A percentile compares a stretch with the other conserved stretches of the same genome.
Evolutionary conservation across 2,888 invertebrate species (phyloP).

Genomic region (Acanthopleura granulata): DNA sequence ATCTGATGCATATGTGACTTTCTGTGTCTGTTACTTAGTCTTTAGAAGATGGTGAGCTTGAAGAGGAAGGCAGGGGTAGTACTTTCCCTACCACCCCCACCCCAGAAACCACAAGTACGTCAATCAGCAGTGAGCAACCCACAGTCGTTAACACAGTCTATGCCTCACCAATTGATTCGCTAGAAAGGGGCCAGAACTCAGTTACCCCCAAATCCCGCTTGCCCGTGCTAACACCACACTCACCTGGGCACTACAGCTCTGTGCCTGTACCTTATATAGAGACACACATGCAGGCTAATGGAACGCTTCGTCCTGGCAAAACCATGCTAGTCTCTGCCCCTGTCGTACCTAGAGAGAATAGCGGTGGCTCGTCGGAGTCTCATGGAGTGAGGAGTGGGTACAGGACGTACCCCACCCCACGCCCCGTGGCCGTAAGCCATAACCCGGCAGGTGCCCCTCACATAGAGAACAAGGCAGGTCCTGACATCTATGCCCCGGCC

Average conservation of each 20-base stretch:
- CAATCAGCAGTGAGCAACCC: background rate
- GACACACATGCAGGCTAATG: background rate
- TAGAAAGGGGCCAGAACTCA: background rate
- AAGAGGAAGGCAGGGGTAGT: background rate
- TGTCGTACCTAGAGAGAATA: background rate
- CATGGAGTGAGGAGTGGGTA: constrained; percentile 19
- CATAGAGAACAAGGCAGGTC: background rate
- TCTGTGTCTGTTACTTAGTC: background rate
- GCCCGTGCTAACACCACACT: background rate
- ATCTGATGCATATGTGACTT: too few species aligned
- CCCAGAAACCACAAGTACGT: constrained; percentile 1
- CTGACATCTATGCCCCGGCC: constrained; percentile 57
- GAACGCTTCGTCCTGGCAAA: background rate
- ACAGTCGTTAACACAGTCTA: background rate
- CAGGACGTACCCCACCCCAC: background rate
- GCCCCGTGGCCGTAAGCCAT: constrained; percentile 32
- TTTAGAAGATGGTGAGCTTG: background rate
- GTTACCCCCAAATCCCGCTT: too few species aligned
- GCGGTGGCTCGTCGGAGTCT: constrained; percentile 34
- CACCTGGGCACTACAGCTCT: background rate
- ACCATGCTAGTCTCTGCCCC: background rate
- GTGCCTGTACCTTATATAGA: constrained; percentile 2
- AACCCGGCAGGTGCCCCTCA: background rate
- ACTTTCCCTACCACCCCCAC: background rate
- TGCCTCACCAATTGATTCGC: constrained; percentile 3